Percentiles rank a stretch among this genome's conserved stretches.
phyloP scores from a whole-genome alignment of 1,140 invertebrate genomes.

The Chlorops oryzae region DNA sequence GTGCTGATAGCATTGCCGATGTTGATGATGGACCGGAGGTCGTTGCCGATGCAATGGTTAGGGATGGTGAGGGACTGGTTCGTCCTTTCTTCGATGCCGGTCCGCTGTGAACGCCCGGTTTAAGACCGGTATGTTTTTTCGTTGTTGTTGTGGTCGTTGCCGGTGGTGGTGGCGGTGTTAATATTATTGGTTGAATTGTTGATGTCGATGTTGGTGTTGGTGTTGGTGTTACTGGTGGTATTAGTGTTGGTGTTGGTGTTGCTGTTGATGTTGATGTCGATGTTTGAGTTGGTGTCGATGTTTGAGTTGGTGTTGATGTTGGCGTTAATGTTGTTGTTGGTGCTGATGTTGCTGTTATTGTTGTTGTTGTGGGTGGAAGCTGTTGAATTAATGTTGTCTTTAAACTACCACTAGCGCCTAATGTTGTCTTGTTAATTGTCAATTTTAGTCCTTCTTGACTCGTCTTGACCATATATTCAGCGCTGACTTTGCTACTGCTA shows the following conservation, averaged over 20 bases:
- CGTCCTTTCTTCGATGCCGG: slow-evolving; percentile 41
- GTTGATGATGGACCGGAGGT: slow-evolving; percentile 52
- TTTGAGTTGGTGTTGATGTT: slow-evolving; percentile 15
- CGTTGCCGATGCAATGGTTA: not conserved
- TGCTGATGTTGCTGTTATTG: not conserved
- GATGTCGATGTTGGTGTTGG: not conserved
- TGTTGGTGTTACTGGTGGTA: not conserved
- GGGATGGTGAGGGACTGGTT: not conserved
- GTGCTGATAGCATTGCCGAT: too few species aligned
- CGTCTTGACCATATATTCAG: slow-evolving; percentile 79
- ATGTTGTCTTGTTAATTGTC: slow-evolving; percentile 82
- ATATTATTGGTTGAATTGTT: not conserved
- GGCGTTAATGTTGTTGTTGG: not conserved
- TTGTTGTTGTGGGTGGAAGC: too few species aligned
- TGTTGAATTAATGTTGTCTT: too few species aligned
- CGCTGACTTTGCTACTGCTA: slow-evolving; percentile 15
- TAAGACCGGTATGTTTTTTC: slow-evolving; percentile 69
- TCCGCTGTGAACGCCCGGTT: slow-evolving; percentile 63
- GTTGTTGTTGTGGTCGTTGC: slow-evolving; percentile 11
- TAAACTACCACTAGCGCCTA: too few species aligned
- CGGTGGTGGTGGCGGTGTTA: slow-evolving; percentile 11
- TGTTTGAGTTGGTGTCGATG: too few species aligned
- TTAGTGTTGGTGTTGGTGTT: not conserved
- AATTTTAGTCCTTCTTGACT: slow-evolving; percentile 79
- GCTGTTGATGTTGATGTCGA: not conserved